Evolutionary conservation across 23 tunicate species (phyloP).

Genomic region (Trididemnum clinides): DNA sequence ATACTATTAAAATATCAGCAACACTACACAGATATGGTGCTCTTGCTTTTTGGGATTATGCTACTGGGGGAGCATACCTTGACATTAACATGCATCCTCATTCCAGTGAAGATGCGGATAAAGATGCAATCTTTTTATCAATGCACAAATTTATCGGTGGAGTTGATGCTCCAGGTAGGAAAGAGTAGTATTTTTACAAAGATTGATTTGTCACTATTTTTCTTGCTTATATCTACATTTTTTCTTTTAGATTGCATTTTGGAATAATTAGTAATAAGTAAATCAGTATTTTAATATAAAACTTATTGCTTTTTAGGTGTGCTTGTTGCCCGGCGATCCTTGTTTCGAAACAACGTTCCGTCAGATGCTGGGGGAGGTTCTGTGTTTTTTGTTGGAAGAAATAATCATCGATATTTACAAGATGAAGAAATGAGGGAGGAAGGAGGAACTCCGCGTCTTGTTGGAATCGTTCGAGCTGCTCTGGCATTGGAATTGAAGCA

Average conservation of each 20-base stretch:
- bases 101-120: constrained; percentile 49
- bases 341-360: constrained; percentile 77
- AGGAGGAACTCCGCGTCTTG: constrained; percentile 92
- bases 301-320: constrained; percentile 51
- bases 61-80: constrained; percentile 96
- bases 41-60: constrained; percentile 97
- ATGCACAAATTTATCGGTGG: constrained; percentile 98
- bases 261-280: not conserved
- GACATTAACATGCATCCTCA: constrained; percentile 97
- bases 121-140: constrained; percentile 96
- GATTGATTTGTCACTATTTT: not conserved
- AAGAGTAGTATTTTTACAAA: not conserved
- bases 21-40: constrained; percentile 81
- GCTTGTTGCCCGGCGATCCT: constrained; percentile 72
- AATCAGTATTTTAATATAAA: not conserved
- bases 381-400: constrained; percentile 86
- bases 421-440: constrained; percentile 95
- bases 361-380: constrained; percentile 95
- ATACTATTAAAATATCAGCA: constrained; percentile 57
- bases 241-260: not conserved
- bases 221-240: not conserved
- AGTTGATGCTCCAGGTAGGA: constrained; percentile 89
- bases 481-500: constrained; percentile 78
- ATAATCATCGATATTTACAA: constrained; percentile 80
- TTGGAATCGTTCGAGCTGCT: constrained; percentile 81